Conservation (phyloP, 2,113 vertebrate genomes). For the Thalassarche chlororhynchos region DNA sequence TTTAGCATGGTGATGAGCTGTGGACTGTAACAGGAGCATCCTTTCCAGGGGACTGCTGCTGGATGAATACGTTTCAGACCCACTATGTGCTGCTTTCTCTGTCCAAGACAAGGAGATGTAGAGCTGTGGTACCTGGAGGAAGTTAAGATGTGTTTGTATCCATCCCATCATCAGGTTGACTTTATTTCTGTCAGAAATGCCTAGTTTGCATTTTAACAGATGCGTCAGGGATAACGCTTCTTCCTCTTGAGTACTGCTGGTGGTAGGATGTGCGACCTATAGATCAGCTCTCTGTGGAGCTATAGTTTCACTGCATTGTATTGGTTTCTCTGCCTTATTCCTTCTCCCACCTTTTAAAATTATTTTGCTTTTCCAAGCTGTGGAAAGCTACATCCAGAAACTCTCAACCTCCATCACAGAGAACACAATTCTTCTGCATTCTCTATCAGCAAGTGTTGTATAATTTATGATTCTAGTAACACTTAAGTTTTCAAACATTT, state of each 20-base stretch:
- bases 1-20: neutral
- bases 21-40: neutral
- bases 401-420: neutral
- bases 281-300: neutral
- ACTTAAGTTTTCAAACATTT: neutral
- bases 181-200: neutral
- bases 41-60: neutral
- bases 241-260: neutral
- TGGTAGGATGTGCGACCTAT: neutral
- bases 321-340: neutral
- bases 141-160: neutral
- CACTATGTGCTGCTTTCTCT: neutral
- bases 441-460: neutral
- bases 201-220: neutral
- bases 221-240: neutral
- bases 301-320: rapidly evolving
- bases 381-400: neutral
- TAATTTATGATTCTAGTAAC: neutral
- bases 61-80: neutral
- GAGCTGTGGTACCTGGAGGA: neutral
- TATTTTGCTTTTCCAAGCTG: neutral
- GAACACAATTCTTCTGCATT: neutral
- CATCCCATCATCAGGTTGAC: neutral
- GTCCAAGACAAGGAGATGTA: neutral
- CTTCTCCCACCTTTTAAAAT: neutral